phyloP scores from a whole-genome alignment of 2,888 invertebrate genomes.

The Thumatha senex region DNA sequence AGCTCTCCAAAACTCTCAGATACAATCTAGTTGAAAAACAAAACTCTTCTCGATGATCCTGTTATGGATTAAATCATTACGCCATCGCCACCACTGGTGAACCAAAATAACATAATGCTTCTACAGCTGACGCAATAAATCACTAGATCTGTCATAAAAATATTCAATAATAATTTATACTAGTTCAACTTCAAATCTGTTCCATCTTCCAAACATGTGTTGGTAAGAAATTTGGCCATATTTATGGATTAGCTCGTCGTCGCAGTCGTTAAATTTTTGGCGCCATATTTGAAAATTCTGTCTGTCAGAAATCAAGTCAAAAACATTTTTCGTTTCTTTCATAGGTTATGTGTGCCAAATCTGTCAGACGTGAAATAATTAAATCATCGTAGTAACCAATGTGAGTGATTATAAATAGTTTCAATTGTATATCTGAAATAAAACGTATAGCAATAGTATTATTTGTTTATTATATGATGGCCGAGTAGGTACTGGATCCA shows the following conservation, averaged over 20 bases:
- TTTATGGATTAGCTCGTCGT: conserved; percentile 28
- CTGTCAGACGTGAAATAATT: conserved; percentile 2
- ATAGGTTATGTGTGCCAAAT: conserved; percentile 1
- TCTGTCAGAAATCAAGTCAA: conserved; percentile 23
- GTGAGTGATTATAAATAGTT: neutral
- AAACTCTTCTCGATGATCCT: neutral
- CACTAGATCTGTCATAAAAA: conserved; percentile 29
- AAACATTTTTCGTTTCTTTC: conserved; percentile 10
- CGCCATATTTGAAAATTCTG: conserved; percentile 27
- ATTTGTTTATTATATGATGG: too few species aligned
- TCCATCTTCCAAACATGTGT: conserved; percentile 29
- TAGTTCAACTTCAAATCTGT: conserved; percentile 20
- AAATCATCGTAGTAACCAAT: conserved; percentile 2
- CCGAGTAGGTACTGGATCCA: too few species aligned
- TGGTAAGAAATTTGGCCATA: conserved; percentile 27
- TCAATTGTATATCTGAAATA: neutral
- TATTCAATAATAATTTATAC: conserved; percentile 31
- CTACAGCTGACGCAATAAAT: conserved; percentile 26
- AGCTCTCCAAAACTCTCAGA: neutral
- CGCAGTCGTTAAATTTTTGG: conserved; percentile 18
- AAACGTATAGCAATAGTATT: neutral
- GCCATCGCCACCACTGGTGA: neutral
- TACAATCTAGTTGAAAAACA: too few species aligned
- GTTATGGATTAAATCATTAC: neutral
- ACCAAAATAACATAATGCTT: conserved; percentile 3